Percentiles rank a stretch among this genome's conserved stretches.
These are phyloP conservation scores for Gallinago jamesoni DNA, from an alignment of 2,113 vertebrate species.

Conservation along the genomic window DNA sequence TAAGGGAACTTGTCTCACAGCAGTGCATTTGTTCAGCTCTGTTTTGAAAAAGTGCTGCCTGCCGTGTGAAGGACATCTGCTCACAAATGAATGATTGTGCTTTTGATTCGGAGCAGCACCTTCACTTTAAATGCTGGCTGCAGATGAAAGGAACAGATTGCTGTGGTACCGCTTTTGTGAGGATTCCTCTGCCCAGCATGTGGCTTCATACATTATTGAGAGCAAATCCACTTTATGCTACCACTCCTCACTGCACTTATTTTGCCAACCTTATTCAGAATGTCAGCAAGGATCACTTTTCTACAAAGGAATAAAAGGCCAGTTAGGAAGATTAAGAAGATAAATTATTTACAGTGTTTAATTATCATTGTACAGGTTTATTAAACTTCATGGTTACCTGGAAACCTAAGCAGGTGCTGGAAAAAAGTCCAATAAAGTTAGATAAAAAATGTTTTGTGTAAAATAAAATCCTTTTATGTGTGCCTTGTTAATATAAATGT, in stretches of 20 bases:
- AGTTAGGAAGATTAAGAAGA: slow-evolving; percentile 70
- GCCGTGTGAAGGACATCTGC: slow-evolving; percentile 71
- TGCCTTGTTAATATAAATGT: slow-evolving; percentile 38
- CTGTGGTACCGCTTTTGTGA: slow-evolving; percentile 73
- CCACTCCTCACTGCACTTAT: slow-evolving; percentile 47
- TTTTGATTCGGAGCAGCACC: slow-evolving; percentile 77
- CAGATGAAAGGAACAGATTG: slow-evolving; percentile 80
- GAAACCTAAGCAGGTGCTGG: slow-evolving; percentile 51
- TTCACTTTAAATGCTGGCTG: slow-evolving; percentile 63
- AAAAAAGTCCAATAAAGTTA: slow-evolving; percentile 56
- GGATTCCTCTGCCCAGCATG: slow-evolving; percentile 69
- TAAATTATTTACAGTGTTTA: slow-evolving; percentile 78
- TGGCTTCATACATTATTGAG: slow-evolving; percentile 74
- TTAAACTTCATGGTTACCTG: slow-evolving; percentile 77
- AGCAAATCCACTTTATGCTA: slow-evolving; percentile 74
- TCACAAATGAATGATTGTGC: slow-evolving; percentile 83
- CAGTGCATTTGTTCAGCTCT: slow-evolving; percentile 63
- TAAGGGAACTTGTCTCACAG: slow-evolving; percentile 67
- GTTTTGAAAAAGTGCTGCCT: slow-evolving; percentile 53
- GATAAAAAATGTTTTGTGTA: slow-evolving; percentile 40
- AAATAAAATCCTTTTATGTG: slow-evolving; percentile 48
- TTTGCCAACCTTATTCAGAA: slow-evolving; percentile 64
- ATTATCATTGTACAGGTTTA: slow-evolving; percentile 76
- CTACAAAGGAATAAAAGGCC: slow-evolving; percentile 42
- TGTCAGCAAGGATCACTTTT: slow-evolving; percentile 67